These are phyloP conservation scores for Baryphthengus martii DNA, from an alignment of 2,113 vertebrate genomes.

Conservation along the genomic window DNA sequence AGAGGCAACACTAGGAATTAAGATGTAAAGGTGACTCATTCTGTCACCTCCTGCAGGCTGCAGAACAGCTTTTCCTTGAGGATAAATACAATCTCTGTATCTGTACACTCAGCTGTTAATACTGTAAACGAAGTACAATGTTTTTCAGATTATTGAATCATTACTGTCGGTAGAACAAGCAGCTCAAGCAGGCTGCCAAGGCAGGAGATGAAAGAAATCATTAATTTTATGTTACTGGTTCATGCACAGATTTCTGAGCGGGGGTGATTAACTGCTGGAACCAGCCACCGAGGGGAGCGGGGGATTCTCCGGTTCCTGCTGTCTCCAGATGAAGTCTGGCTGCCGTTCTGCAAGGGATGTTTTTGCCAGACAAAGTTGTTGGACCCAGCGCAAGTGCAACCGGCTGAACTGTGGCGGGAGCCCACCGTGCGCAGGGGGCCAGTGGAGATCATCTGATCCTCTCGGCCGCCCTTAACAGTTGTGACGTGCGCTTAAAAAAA, in stretches of 20 bases:
- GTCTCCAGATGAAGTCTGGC: background rate
- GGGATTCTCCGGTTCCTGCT: background rate
- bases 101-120: slow-evolving; percentile 11
- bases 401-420: background rate
- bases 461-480: background rate
- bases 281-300: background rate
- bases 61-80: background rate
- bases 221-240: background rate
- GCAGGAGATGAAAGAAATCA: slow-evolving; percentile 12
- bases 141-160: slow-evolving; percentile 24
- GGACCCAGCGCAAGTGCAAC: background rate
- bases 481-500: background rate
- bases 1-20: background rate
- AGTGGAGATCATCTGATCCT: background rate
- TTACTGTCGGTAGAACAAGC: slow-evolving; percentile 11
- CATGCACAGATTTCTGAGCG: background rate
- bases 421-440: background rate
- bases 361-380: background rate
- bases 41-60: background rate
- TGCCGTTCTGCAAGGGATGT: background rate
- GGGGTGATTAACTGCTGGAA: background rate
- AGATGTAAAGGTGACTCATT: background rate
- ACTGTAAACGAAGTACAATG: background rate
- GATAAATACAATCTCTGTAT: background rate
- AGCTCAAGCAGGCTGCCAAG: slow-evolving; percentile 7